These are phyloP conservation scores for Silurus glanis DNA, from an alignment of 2,113 vertebrate species.

Conservation along the genomic window DNA sequence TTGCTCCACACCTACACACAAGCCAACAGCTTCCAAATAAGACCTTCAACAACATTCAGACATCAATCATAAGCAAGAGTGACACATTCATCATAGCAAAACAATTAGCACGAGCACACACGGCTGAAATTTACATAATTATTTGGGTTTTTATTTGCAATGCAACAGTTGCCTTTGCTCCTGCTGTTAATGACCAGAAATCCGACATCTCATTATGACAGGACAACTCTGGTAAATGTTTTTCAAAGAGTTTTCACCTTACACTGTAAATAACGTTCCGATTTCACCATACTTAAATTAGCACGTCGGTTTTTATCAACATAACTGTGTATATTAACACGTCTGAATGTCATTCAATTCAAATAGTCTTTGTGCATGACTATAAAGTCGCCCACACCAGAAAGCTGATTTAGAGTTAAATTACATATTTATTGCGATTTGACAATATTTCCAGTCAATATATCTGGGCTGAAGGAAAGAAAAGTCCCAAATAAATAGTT, in stretches of 20 bases:
- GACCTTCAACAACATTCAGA: constrained; percentile 28
- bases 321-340: background rate
- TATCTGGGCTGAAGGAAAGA: background rate
- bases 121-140: background rate
- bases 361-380: background rate
- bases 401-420: background rate
- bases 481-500: background rate
- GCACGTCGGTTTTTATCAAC: background rate
- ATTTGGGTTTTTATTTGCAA: constrained; percentile 16
- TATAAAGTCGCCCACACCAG: background rate
- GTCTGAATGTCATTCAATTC: background rate
- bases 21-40: constrained; percentile 11
- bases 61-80: constrained; percentile 19
- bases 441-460: constrained; percentile 1
- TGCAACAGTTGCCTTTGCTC: background rate
- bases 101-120: constrained; percentile 2
- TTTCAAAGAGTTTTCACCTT: background rate
- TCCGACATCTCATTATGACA: background rate
- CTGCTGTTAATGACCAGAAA: background rate
- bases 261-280: background rate
- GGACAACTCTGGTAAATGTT: background rate
- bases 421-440: background rate
- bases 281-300: background rate
- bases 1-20: constrained; percentile 22
- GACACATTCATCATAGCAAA: constrained; percentile 23